Evolutionary conservation across 2,113 vertebrate genomes (phyloP).

Genomic region (Percopsis transmontana): DNA sequence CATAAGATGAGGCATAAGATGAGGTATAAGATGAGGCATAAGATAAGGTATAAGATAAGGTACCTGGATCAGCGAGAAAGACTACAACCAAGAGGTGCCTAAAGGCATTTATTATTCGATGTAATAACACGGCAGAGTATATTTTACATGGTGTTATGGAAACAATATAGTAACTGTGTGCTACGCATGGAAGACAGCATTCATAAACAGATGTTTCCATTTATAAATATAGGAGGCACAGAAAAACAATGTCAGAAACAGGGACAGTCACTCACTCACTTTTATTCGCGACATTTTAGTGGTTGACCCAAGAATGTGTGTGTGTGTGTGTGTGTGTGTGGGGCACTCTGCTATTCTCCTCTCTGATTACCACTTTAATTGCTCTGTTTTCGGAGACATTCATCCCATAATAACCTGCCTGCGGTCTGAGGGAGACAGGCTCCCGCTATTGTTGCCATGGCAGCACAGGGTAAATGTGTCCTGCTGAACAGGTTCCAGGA

Average conservation of each 20-base stretch:
- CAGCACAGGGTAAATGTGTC: slow-evolving; percentile 17
- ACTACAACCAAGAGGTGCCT: no score
- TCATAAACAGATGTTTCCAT: neutral
- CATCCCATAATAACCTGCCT: slow-evolving; percentile 63
- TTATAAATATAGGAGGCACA: neutral
- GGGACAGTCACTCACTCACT: slow-evolving; percentile 3
- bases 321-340: slow-evolving; percentile 39
- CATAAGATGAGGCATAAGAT: no score
- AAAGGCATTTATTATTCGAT: no score
- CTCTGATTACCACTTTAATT: slow-evolving; percentile 62
- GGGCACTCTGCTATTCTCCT: slow-evolving; percentile 28
- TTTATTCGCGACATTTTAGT: slow-evolving; percentile 50
- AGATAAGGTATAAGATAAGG: no score
- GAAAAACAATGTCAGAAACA: slow-evolving; percentile 6
- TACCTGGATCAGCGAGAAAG: no score
- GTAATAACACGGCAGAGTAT: no score
- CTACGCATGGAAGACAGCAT: no score
- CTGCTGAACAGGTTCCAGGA: slow-evolving; percentile 28
- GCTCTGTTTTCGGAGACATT: slow-evolving; percentile 64
- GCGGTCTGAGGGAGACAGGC: slow-evolving; percentile 54
- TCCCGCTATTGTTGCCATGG: slow-evolving; percentile 34
- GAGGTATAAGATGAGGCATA: no score
- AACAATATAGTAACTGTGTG: no score
- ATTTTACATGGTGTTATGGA: no score
- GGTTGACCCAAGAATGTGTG: slow-evolving; percentile 37